These are phyloP conservation scores for Phaethornis superciliosus DNA, from an alignment of 2,113 vertebrate species.

Conservation along the genomic window DNA sequence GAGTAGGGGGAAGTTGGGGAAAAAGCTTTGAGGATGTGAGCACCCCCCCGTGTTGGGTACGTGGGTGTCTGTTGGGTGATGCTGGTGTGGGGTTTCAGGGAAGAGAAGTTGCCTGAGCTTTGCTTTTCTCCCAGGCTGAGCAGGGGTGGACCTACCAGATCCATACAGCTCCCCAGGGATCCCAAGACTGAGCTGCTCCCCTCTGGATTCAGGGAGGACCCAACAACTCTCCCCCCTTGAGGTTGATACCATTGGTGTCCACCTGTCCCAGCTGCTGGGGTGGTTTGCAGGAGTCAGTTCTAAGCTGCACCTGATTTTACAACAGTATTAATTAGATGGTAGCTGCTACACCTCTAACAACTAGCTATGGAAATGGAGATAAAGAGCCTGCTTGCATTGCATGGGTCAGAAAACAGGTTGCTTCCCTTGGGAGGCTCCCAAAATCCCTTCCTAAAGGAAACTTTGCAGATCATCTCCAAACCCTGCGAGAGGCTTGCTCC, in stretches of 20 bases:
- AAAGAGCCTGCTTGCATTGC: not conserved
- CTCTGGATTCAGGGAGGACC: not conserved
- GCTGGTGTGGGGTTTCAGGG: rapidly evolving
- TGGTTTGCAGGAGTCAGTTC: conserved; percentile 41
- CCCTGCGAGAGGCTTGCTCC: no score
- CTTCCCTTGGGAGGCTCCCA: not conserved
- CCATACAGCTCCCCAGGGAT: rapidly evolving
- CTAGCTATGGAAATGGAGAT: conserved; percentile 1
- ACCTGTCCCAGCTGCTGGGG: not conserved
- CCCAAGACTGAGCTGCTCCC: no score
- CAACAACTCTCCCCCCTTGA: rapidly evolving
- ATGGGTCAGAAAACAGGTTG: not conserved
- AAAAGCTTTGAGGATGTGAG: not conserved
- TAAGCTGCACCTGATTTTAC: conserved; percentile 28
- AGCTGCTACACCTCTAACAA: conserved; percentile 30
- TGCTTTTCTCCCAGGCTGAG: no score
- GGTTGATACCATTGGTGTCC: not conserved
- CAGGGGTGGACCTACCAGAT: rapidly evolving
- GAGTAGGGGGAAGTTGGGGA: rapidly evolving
- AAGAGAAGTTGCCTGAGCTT: not conserved
- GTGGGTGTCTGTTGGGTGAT: not conserved
- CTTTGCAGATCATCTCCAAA: not conserved
- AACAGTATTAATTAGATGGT: not conserved
- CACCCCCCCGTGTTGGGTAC: no score
- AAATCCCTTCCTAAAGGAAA: not conserved